Conservation (phyloP, 2,797 vertebrate species). For the Ctenosaura bakeri region DNA sequence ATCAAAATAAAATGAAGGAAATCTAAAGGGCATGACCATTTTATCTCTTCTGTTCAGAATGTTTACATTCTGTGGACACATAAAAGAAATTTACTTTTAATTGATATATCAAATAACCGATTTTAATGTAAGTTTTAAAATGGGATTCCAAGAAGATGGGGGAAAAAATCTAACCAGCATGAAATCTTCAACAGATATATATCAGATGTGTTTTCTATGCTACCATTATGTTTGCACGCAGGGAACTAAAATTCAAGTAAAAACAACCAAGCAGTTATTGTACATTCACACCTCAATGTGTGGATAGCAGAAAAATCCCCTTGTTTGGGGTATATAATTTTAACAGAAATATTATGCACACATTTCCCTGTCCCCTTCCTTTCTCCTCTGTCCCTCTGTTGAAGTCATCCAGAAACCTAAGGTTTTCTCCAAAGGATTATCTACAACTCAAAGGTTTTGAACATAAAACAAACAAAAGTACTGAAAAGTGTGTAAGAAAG, state of each 20-base stretch:
- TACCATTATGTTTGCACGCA: not conserved
- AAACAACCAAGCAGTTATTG: not conserved
- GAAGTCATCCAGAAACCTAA: not conserved
- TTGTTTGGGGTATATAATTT: not conserved
- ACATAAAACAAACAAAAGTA: not conserved
- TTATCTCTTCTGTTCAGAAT: constrained; percentile 1
- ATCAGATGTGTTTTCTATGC: not conserved
- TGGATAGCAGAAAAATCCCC: not conserved
- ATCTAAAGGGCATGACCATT: not conserved
- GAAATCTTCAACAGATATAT: not conserved
- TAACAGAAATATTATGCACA: not conserved
- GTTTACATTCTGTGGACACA: not conserved
- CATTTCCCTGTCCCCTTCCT: not conserved
- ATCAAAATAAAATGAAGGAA: not conserved
- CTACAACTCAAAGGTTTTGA: not conserved
- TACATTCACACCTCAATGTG: not conserved
- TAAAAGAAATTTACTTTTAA: not conserved
- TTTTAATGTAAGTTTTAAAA: constrained; percentile 15
- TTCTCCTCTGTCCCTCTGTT: too few relatives aligned
- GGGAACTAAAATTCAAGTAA: not conserved
- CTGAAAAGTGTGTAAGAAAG: not conserved
- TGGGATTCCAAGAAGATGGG: not conserved
- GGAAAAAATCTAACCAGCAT: not conserved
- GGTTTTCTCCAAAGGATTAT: not conserved
- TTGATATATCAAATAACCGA: not conserved